Base-by-base conservation (phyloP, 2,888 invertebrate species). In the Caradrina clavipalpis region DNA sequence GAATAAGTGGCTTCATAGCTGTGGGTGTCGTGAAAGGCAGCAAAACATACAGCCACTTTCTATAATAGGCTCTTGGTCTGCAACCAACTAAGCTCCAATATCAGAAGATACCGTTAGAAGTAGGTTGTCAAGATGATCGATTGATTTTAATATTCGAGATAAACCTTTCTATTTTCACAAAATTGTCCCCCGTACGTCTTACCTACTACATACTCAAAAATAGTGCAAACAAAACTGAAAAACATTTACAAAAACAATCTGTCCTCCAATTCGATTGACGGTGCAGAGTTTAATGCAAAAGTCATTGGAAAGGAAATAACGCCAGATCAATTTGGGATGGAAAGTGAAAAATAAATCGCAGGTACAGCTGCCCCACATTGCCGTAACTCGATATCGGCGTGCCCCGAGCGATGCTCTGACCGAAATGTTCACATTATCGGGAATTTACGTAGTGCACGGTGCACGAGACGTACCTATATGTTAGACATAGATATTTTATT, bases 291-390 rank as follows among this genome's bases (percentile, higher is more conserved):
- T 71, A 77, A 80, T 80, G 69, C 69, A 75, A 81, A 85, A 82
- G 76, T 73, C 77, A 75, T 80, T 81, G 63, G 50, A 81, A 71
- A 74, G 78, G 75, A 76, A 81, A 79, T 78, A 79, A 77, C 76
- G 63, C 60, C 69, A 79, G 82, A 87, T 85, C 81, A 80, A 84
- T 87, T 82, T 80, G 76, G 72, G 71, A 80, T 73, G 62, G 62
- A 61, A 69, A 81, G 78, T 82, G 83, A 74, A 87, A 87, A 87
- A 87, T 86, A 86, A 85, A 87, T 85, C 76, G 69, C 79, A 77
- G 71, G 76, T 71, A 75, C 71, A 74, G 54, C 73, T 81, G 81
- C 51, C 62, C 57, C 62, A 66, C 31, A 71, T 76, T 45, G 76
- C 57, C 57, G 80, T 80, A 82, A 83, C 69, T 82, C 72, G 78